Conservation (phyloP, 2,797 vertebrate genomes). For the Gambusia yucatana region DNA sequence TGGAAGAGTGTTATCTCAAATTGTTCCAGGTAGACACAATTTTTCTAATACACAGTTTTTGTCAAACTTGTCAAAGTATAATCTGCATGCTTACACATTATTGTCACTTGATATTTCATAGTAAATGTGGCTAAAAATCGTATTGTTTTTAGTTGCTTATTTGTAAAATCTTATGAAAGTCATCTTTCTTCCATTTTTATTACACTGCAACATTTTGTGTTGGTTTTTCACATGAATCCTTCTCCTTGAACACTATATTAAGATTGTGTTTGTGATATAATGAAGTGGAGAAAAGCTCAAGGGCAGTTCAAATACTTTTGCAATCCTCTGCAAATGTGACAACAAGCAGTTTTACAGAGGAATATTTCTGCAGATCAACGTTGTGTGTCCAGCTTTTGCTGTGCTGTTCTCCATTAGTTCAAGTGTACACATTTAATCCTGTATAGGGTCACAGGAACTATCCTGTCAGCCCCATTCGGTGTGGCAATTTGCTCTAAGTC, state of each 20-base stretch:
- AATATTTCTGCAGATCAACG: not conserved
- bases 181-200: not conserved
- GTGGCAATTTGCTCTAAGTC: not conserved
- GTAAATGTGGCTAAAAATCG: not conserved
- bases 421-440: slow-evolving; percentile 5
- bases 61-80: not conserved
- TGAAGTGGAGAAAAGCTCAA: not conserved
- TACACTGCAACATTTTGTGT: not conserved
- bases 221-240: not conserved
- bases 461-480: not conserved
- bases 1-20: not conserved
- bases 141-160: not conserved
- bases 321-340: not conserved
- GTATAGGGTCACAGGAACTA: not conserved
- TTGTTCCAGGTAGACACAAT: not conserved
- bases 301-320: not conserved
- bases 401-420: slow-evolving; percentile 6
- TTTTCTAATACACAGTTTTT: not conserved
- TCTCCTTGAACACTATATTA: not conserved
- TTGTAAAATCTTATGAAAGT: not conserved
- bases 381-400: slow-evolving; percentile 2
- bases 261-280: not conserved
- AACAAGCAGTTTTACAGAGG: not conserved
- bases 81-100: not conserved
- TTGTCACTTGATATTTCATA: not conserved